These are phyloP conservation scores for Brachypodius melanocephalos DNA, from an alignment of 2,113 vertebrate genomes.

Conservation along the genomic window DNA sequence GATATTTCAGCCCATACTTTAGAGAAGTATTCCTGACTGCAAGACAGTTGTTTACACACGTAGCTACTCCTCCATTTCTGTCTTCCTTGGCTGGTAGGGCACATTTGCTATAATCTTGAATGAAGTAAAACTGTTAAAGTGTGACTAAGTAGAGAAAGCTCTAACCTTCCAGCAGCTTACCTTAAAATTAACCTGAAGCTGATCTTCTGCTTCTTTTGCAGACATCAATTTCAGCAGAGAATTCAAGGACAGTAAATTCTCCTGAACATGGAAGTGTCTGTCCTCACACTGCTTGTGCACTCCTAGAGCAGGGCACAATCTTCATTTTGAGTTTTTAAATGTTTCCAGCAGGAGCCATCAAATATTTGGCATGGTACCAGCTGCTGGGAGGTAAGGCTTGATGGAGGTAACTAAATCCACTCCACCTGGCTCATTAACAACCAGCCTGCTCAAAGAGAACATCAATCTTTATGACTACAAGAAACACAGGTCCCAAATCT, in stretches of 20 bases:
- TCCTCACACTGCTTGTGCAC: background rate
- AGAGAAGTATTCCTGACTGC: background rate
- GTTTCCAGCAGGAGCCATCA: slow-evolving; percentile 1
- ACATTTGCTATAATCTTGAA: background rate
- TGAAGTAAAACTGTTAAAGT: background rate
- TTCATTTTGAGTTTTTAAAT: background rate
- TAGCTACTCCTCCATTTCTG: background rate
- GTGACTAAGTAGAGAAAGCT: background rate
- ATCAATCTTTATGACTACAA: background rate
- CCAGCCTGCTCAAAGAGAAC: background rate
- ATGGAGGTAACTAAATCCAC: background rate
- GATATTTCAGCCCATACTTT: background rate
- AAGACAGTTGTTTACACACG: background rate
- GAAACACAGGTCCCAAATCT: background rate
- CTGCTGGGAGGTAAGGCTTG: background rate
- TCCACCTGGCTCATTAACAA: background rate
- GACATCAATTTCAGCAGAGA: background rate
- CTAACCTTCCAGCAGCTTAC: background rate
- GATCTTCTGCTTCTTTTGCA: background rate
- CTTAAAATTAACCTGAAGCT: background rate
- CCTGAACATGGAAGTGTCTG: background rate
- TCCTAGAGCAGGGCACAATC: background rate
- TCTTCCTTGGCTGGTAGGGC: background rate
- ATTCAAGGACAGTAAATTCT: background rate
- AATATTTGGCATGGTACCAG: background rate